Conservation (phyloP, 1,140 invertebrate genomes). For the Pseudomyrmex dendroicus region DNA sequence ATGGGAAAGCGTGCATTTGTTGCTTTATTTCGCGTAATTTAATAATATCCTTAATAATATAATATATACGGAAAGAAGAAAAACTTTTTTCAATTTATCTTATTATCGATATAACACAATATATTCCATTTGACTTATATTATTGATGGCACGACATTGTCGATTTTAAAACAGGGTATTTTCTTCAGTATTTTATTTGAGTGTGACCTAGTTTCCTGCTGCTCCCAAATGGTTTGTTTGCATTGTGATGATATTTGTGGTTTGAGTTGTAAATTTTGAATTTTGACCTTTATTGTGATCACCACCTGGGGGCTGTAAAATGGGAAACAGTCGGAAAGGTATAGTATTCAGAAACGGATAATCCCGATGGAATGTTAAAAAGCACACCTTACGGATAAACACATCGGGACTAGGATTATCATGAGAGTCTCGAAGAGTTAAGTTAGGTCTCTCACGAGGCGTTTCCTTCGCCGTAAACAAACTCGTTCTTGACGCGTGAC, state of each 20-base stretch:
- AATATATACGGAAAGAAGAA: background rate
- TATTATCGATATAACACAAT: background rate
- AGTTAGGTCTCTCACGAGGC: background rate
- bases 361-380: background rate
- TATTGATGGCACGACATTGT: no score
- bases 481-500: conserved; percentile 13
- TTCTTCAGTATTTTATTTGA: background rate
- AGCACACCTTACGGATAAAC: background rate
- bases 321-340: background rate
- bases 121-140: no score
- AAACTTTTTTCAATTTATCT: background rate
- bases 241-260: background rate
- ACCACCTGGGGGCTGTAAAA: background rate
- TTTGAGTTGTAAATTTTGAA: conserved; percentile 1
- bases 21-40: background rate
- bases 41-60: background rate
- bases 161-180: background rate
- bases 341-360: conserved; percentile 10
- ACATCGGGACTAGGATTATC: background rate
- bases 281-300: background rate
- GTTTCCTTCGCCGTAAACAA: conserved; percentile 37
- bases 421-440: conserved; percentile 19
- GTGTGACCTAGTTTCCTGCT: background rate
- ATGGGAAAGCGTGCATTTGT: background rate
- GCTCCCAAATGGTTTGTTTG: background rate